Evolutionary conservation across 2,113 vertebrate species (phyloP), one percentile per base, ranked within the genome.

Genomic region (Vimba vimba): DNA sequence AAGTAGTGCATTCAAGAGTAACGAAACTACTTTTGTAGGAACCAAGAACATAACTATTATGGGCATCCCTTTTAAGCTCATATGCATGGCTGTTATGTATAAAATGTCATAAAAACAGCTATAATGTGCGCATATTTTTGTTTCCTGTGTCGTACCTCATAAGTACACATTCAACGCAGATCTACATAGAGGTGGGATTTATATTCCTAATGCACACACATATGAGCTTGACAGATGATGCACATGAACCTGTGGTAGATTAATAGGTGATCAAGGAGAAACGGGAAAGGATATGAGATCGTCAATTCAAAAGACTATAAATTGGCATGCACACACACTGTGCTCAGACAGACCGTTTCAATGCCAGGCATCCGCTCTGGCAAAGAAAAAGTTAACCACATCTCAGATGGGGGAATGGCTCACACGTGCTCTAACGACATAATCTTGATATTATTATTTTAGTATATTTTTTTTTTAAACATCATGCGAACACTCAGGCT

Each of bases 271-370:
- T 78, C 33, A 80, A 19, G 79, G 64, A 68, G 23, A 77, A 39
- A 33, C 55, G 50, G 75, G 87, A 85, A 68, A 87, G 57, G 77
- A 75, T 71, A 78, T 71, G 47, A 89, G 77, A 77, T 73, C 9
- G 52, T 52, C 23, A 13, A 59, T 36, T 84, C 66, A 27, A 64
- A 77, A 87, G 52, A 36, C 74, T 33, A 36, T 66, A 50, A 6
- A 77, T 23, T 21, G 69, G 83, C 87, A 89, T 87, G 85, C 85
- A 87, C 79, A 87, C 86, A 87, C 80, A 91, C 87, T 83, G 88
- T 89, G 85, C 74, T 86, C 79, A 62, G 85, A 79, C 45, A 45
- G 47, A 83, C 84, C 27, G 45, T 91, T 89, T 91, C 86, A 87
- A 43, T 89, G 86, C 87, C 88, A 87, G 87, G n/a, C 43, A n/a